Percentiles rank a stretch among this genome's conserved stretches.
phyloP scores from a whole-genome alignment of 2,888 invertebrate genomes.

The Galerucella pusilla region DNA sequence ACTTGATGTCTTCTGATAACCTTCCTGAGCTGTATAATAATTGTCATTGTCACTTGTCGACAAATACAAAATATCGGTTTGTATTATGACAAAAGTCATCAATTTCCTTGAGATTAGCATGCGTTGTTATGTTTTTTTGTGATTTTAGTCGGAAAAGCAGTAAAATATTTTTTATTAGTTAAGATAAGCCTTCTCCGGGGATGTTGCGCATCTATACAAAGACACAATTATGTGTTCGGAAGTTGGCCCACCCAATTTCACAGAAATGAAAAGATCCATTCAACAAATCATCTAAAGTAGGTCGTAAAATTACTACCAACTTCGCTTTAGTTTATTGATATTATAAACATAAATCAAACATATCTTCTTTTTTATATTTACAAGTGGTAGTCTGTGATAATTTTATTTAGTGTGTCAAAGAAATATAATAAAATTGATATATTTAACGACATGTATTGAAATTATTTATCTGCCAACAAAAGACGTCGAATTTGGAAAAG shows the following conservation, averaged over 20 bases:
- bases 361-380: constrained; percentile 33
- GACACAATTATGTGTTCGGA: constrained; percentile 34
- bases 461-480: not conserved
- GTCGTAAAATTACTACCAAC: constrained; percentile 44
- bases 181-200: constrained; percentile 27
- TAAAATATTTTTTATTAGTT: constrained; percentile 30
- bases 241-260: constrained; percentile 42
- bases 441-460: constrained; percentile 8
- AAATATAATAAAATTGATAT: constrained; percentile 19
- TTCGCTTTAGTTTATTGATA: constrained; percentile 42
- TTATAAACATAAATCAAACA: constrained; percentile 41
- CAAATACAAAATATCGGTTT: not conserved
- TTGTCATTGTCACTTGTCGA: too few species aligned
- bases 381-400: constrained; percentile 8
- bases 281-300: constrained; percentile 43
- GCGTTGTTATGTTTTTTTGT: constrained; percentile 6
- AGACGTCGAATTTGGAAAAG: not conserved
- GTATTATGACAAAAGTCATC: not conserved
- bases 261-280: constrained; percentile 45
- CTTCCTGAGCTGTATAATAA: too few species aligned
- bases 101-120: constrained; percentile 9
- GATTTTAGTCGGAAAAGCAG: not conserved
- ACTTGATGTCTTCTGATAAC: too few species aligned
- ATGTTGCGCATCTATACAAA: constrained; percentile 29
- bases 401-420: constrained; percentile 15